Conservation (phyloP, 1,140 invertebrate species). For the Microplitis demolitor region DNA sequence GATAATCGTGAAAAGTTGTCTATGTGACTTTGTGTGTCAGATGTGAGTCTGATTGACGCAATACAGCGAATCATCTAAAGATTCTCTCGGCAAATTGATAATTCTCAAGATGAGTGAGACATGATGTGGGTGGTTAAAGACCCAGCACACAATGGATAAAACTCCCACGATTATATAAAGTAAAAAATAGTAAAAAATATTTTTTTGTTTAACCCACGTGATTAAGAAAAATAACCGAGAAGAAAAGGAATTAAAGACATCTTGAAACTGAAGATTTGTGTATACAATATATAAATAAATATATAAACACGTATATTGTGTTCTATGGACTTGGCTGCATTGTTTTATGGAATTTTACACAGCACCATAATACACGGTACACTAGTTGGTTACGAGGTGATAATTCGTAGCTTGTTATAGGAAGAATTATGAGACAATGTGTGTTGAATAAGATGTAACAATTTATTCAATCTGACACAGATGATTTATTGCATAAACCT, state of each 20-base stretch:
- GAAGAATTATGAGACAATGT: slow-evolving; percentile 33
- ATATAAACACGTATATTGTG: neutral
- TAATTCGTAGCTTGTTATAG: slow-evolving; percentile 44
- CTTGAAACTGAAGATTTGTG: neutral
- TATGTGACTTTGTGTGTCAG: neutral
- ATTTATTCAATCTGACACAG: neutral
- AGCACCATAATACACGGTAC: neutral
- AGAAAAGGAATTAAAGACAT: neutral
- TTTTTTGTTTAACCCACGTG: slow-evolving; percentile 22
- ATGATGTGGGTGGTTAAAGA: slow-evolving; percentile 19
- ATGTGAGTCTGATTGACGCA: slow-evolving; percentile 1
- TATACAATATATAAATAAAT: neutral
- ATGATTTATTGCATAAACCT: too few species aligned
- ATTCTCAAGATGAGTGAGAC: slow-evolving; percentile 10
- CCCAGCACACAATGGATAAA: slow-evolving; percentile 1
- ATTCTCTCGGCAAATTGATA: slow-evolving; percentile 24
- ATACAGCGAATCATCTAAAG: slow-evolving; percentile 2
- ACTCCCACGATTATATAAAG: slow-evolving; percentile 12
- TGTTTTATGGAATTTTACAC: neutral
- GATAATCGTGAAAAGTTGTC: neutral
- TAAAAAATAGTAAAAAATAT: slow-evolving; percentile 1
- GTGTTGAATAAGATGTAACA: neutral
- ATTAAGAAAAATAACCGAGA: neutral
- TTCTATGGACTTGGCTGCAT: neutral
- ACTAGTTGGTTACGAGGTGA: slow-evolving; percentile 21